Conservation (phyloP, 2,113 vertebrate genomes). For the Mixornis gularis region DNA sequence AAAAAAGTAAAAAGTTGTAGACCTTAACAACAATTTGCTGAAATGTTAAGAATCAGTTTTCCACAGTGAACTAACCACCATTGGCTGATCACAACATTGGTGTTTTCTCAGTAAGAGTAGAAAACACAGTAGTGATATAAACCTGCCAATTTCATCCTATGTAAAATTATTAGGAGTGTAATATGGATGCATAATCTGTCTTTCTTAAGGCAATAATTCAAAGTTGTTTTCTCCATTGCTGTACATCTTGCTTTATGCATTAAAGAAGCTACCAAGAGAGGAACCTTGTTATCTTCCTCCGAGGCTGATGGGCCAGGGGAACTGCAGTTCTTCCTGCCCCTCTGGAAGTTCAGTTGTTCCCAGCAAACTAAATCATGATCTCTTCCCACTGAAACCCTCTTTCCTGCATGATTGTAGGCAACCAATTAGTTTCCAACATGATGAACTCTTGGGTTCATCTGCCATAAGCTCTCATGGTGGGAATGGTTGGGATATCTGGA, state of each 20-base stretch:
- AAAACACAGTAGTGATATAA: not conserved
- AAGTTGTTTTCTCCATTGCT: not conserved
- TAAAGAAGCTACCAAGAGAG: not conserved
- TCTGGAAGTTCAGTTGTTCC: not conserved
- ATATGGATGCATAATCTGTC: not conserved
- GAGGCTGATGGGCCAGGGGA: not conserved
- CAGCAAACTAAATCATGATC: not conserved
- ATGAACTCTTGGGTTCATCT: not conserved
- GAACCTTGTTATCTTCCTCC: not conserved
- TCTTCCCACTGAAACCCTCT: accelerated
- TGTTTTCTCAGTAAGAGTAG: not conserved
- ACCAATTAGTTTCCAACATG: not conserved
- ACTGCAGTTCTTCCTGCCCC: not conserved
- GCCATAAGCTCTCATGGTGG: not conserved
- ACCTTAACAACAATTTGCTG: not conserved
- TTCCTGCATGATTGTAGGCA: not conserved
- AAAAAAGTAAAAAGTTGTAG: not conserved
- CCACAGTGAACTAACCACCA: not conserved
- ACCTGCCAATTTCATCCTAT: not conserved
- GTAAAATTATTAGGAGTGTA: not conserved
- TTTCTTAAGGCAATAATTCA: not conserved
- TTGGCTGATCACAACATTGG: accelerated
- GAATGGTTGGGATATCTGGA: not conserved
- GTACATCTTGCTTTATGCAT: not conserved
- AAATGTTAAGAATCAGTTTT: not conserved